These are phyloP conservation scores for Pseudotriccus pelzelni DNA, from an alignment of 2,797 vertebrate species.

Conservation along the genomic window DNA sequence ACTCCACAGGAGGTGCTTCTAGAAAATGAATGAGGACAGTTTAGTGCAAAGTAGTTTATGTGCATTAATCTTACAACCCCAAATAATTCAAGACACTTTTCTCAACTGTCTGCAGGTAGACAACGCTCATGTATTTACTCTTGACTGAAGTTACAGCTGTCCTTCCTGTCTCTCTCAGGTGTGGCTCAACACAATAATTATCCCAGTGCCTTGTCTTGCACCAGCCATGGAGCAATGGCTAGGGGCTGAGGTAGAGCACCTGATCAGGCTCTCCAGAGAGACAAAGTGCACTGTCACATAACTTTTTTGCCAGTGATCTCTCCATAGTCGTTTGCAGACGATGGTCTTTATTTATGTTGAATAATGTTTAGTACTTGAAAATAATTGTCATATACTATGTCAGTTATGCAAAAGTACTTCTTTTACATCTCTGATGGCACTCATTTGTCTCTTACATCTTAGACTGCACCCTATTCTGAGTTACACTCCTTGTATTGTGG, in stretches of 20 bases:
- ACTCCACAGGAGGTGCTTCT: background rate
- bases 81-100: background rate
- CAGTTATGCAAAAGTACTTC: slow-evolving; percentile 24
- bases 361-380: background rate
- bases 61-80: background rate
- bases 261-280: background rate
- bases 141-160: background rate
- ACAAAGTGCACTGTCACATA: rapidly evolving
- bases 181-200: background rate
- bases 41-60: background rate
- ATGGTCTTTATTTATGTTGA: background rate
- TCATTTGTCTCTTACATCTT: background rate
- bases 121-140: background rate
- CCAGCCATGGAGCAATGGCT: background rate
- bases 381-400: background rate
- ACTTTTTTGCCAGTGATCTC: background rate
- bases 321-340: background rate
- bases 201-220: background rate
- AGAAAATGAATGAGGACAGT: background rate
- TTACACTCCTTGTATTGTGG: background rate
- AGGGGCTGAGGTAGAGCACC: background rate
- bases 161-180: background rate
- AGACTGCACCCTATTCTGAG: background rate
- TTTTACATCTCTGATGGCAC: background rate
- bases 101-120: background rate